Evolutionary conservation across 2,113 vertebrate species (phyloP).

Genomic region (Lasiurus cinereus): DNA sequence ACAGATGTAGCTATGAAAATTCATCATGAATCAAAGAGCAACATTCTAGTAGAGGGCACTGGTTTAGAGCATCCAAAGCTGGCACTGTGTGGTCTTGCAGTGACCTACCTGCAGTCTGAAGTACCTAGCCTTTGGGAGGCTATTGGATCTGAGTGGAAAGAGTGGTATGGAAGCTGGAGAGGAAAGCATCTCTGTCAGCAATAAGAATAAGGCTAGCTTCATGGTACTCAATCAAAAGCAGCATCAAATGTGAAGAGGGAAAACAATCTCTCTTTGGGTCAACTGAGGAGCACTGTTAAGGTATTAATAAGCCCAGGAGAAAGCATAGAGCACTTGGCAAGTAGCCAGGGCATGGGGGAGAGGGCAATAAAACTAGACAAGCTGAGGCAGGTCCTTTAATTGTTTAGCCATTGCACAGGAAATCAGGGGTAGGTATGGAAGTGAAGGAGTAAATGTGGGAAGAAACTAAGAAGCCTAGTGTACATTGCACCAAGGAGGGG

Average conservation of each 20-base stretch:
- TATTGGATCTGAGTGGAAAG: neutral
- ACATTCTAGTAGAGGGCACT: neutral
- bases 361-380: neutral
- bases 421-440: neutral
- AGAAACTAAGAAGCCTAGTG: neutral
- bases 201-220: neutral
- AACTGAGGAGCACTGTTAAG: neutral
- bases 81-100: neutral
- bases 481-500: neutral
- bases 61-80: neutral
- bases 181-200: neutral
- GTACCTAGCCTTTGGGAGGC: neutral
- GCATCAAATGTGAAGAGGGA: neutral
- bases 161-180: neutral
- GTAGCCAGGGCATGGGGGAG: neutral
- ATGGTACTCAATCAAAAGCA: neutral
- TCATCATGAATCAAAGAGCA: neutral
- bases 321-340: slow-evolving; percentile 11
- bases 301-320: slow-evolving; percentile 18
- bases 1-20: neutral
- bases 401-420: neutral
- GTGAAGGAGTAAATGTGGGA: neutral
- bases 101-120: neutral
- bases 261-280: neutral
- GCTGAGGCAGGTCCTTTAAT: neutral